Evolutionary conservation across 1,140 invertebrate species (phyloP), one percentile per base, ranked within the genome.

Genomic region (Eriosoma lanigerum): DNA sequence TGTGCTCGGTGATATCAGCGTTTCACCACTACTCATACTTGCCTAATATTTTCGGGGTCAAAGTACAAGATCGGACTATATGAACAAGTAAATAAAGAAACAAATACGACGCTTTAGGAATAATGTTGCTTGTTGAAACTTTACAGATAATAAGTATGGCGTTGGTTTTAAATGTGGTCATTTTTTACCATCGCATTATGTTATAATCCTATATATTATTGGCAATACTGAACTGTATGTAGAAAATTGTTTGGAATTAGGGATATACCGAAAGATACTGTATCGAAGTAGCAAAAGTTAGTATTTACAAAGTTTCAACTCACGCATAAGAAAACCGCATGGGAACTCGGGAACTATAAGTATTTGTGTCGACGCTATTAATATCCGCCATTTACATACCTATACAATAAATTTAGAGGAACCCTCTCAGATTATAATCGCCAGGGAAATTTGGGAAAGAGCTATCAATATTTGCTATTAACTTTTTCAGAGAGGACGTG

Each of bases 401-500:
- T 38, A 58, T 78, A 62, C 62, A 46, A 62, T 52, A 62, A 26
- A 38, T 78, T 62, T 62, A 32, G 56, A 38, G 48, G 8, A 29
- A 38, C 19, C 75, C 56, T 78, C 8, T 26, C 38, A 62, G 56
- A 78, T 62, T 78, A 62, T 62, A 62, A 78, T 78, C 75, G 17
- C 56, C 32, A 24, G 10, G 24, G 75, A 78, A 78, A 78, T 78
- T 78, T 52, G 56, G 56, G 38, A 60, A 78, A 60, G 54, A 58
- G 54, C 75, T 62, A 78, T 78, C 75, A 78, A 78, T 78, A 62
- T 78, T 78, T 78, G 44, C 75, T 46, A 62, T 78, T 78, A 78
- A 78, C 54, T 78, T 78, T 62, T 46, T 72, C n/a, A 21, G 24
- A 50, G 10, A 15, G 46, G 15, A 52, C 17, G 21, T 50, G 48